Percentiles rank a stretch among this genome's conserved stretches.
phyloP scores from a whole-genome alignment of 2,888 invertebrate genomes.

The Kuschelorhynchus macadamiae region DNA sequence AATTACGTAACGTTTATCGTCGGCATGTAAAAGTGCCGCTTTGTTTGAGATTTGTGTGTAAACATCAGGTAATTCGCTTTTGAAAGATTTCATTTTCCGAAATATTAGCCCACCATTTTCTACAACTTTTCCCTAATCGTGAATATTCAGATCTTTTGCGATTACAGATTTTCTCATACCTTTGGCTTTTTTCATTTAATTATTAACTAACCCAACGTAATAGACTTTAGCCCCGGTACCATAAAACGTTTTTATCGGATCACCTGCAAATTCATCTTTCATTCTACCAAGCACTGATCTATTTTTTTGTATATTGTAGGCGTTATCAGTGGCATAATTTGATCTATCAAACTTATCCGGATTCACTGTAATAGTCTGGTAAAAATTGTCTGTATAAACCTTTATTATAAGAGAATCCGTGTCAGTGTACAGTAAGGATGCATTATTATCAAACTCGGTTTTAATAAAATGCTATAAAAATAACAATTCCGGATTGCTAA shows the following conservation, averaged over 20 bases:
- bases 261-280: neutral
- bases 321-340: neutral
- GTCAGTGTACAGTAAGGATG: neutral
- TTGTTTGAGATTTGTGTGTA: no score
- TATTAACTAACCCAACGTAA: no score
- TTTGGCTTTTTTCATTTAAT: no score
- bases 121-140: no score
- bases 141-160: no score
- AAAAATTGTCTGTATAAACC: neutral
- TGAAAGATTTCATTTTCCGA: no score
- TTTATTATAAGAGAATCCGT: neutral
- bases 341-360: neutral
- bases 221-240: neutral
- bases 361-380: neutral
- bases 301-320: neutral
- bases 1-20: no score
- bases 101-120: no score
- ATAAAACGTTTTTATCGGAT: neutral
- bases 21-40: no score
- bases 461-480: constrained; percentile 1
- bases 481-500: neutral
- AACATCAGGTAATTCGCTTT: no score
- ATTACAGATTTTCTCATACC: no score
- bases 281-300: neutral
- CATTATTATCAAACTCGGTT: neutral